Evolutionary conservation across 2,113 vertebrate species (phyloP).

Genomic region (Fukomys damarensis): DNA sequence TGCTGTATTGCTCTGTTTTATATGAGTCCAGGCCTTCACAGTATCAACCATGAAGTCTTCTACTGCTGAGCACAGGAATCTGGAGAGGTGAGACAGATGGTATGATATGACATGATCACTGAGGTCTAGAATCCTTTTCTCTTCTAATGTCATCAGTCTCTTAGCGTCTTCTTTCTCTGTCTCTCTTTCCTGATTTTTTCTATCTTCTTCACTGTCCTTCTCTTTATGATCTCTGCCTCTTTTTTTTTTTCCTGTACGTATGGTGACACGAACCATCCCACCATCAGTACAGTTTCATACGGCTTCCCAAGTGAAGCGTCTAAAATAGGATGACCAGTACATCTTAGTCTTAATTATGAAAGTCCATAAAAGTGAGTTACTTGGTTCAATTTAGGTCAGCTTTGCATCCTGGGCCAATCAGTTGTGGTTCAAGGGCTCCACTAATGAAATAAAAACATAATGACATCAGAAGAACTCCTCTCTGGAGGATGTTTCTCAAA

Average conservation of each 20-base stretch:
- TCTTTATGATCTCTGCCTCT: background rate
- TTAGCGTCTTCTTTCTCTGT: background rate
- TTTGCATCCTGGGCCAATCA: constrained; percentile 32
- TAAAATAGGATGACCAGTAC: constrained; percentile 20
- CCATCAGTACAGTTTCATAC: background rate
- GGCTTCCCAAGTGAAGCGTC: background rate
- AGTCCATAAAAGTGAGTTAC: constrained; percentile 33
- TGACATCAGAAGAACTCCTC: background rate
- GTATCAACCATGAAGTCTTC: constrained; percentile 76
- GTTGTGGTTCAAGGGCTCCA: background rate
- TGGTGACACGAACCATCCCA: background rate
- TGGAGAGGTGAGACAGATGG: constrained; percentile 56
- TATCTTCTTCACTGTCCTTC: background rate
- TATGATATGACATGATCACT: background rate
- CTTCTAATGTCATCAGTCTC: constrained; percentile 30
- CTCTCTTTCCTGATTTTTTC: background rate
- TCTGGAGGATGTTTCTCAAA: background rate
- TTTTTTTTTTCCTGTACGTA: background rate
- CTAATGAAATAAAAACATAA: constrained; percentile 11
- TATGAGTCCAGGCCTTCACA: constrained; percentile 73
- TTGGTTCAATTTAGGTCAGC: background rate
- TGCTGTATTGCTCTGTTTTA: constrained; percentile 75
- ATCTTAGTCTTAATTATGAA: constrained; percentile 44
- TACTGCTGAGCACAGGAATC: constrained; percentile 74
- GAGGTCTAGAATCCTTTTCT: constrained; percentile 14